Percentiles rank a stretch among this genome's conserved stretches.
Conservation (phyloP, 2,888 invertebrate genomes). For the Dicranocentrus wangi region DNA sequence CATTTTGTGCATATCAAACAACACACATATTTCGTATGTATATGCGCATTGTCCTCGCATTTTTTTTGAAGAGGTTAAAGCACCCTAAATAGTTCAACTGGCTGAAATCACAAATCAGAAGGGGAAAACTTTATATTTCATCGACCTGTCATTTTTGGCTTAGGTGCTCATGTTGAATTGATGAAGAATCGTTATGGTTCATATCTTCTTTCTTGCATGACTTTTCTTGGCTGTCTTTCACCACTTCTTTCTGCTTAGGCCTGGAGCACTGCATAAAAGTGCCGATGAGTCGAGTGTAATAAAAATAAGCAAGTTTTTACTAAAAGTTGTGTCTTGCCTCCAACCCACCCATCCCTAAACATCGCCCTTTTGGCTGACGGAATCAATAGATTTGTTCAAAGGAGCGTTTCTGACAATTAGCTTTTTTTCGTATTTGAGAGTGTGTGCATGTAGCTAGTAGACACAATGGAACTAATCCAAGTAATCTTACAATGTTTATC, state of each 20-base stretch:
- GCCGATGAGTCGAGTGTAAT: slow-evolving; percentile 16
- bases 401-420: slow-evolving; percentile 57
- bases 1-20: not conserved
- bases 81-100: not conserved
- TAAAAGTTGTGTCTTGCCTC: slow-evolving; percentile 10
- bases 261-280: slow-evolving; percentile 18
- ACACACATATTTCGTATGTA: not conserved
- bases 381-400: slow-evolving; percentile 29
- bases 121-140: not conserved
- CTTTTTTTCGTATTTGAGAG: slow-evolving; percentile 26
- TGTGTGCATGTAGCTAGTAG: not conserved
- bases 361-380: not conserved
- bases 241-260: slow-evolving; percentile 5
- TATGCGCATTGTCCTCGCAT: not conserved
- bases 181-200: not conserved
- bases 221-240: slow-evolving; percentile 33
- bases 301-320: not conserved
- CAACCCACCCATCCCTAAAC: slow-evolving; percentile 42
- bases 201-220: slow-evolving; percentile 1
- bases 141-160: slow-evolving; percentile 17
- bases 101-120: slow-evolving; percentile 7
- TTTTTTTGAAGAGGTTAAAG: slow-evolving; percentile 23
- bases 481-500: slow-evolving; percentile 53
- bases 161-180: not conserved
- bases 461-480: slow-evolving; percentile 57